These are phyloP conservation scores for Echeneis naucrates DNA, from an alignment of 2,797 vertebrate genomes.

Conservation along the genomic window DNA sequence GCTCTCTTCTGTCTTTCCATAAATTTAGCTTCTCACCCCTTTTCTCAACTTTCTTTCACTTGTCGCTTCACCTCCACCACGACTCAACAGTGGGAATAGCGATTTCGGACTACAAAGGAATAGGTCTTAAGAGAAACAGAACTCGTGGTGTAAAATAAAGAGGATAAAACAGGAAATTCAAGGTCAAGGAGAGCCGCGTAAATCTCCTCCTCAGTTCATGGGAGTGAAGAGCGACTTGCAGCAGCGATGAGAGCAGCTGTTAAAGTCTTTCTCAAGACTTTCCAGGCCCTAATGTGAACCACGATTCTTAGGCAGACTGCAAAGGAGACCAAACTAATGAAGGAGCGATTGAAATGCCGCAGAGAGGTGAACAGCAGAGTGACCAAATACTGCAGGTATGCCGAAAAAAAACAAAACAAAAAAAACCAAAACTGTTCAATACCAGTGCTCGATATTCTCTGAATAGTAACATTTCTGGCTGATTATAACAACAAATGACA, in stretches of 20 bases:
- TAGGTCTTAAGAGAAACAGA: constrained; percentile 54
- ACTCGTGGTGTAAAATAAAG: constrained; percentile 33
- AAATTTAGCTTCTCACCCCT: constrained; percentile 10
- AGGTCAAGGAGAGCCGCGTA: constrained; percentile 61
- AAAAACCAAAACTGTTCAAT: background rate
- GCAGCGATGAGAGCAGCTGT: constrained; percentile 58
- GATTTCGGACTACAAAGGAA: constrained; percentile 69
- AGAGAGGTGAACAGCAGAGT: too few species aligned
- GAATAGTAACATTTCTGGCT: constrained; percentile 37
- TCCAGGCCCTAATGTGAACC: constrained; percentile 52
- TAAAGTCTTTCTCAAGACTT: constrained; percentile 64
- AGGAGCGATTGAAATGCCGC: background rate
- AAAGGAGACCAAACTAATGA: background rate
- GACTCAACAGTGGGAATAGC: constrained; percentile 47
- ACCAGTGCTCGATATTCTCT: constrained; percentile 6
- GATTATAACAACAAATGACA: background rate
- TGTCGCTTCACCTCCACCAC: background rate
- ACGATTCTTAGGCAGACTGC: constrained; percentile 10
- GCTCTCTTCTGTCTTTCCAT: constrained; percentile 29
- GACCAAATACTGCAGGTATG: background rate
- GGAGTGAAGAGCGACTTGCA: constrained; percentile 40
- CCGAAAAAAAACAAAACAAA: too few species aligned
- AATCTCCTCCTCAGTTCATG: constrained; percentile 60
- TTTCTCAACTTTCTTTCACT: background rate
- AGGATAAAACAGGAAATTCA: constrained; percentile 64